Base-by-base conservation (phyloP, 2,797 vertebrate species). In the Uromys caudimaculatus region DNA sequence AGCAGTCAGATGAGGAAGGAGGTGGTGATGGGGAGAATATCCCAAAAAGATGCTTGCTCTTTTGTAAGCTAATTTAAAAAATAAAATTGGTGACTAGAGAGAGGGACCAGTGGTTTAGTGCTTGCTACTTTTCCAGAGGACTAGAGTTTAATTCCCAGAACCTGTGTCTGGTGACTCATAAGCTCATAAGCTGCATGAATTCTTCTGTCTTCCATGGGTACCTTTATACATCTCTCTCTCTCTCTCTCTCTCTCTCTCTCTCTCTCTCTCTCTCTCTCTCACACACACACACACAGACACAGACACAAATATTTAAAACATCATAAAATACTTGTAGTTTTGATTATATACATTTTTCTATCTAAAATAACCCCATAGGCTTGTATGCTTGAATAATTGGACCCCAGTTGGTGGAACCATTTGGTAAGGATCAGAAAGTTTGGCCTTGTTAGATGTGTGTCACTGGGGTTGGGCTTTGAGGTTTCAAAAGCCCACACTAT, bases 241-340 rank as follows among this genome's bases (percentile, higher is more conserved):
- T n/a, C n/a, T n/a, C n/a, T n/a, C n/a, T n/a, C n/a, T n/a, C n/a
- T n/a, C n/a, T n/a, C n/a, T n/a, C n/a, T n/a, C n/a, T n/a, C n/a
- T n/a, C n/a, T n/a, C n/a, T n/a, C n/a, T n/a, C n/a, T n/a, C n/a
- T n/a, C n/a, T n/a, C n/a, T n/a, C n/a, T n/a, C n/a, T n/a, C n/a
- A n/a, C n/a, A n/a, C n/a, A n/a, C 8, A 32, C 76, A 52, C 47
- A 77, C 38, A 76, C 24, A n/a, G 7, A 41, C 17, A 38, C n/a
- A 73, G 9, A 73, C n/a, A 6, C 29, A 82, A 17, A 41, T 32
- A 32, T 62, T 84, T 62, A 44, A 62, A 83, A 44, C 17, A 84
- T 64, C 29, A 64, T 35, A 64, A 85, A 94, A 89, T 29, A 76
- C 35, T 84, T 76, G 32, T 44, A 69, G 27, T 85, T 94, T 91